Base-by-base conservation (phyloP, 2,888 invertebrate species). In the Conchocele bisecta region DNA sequence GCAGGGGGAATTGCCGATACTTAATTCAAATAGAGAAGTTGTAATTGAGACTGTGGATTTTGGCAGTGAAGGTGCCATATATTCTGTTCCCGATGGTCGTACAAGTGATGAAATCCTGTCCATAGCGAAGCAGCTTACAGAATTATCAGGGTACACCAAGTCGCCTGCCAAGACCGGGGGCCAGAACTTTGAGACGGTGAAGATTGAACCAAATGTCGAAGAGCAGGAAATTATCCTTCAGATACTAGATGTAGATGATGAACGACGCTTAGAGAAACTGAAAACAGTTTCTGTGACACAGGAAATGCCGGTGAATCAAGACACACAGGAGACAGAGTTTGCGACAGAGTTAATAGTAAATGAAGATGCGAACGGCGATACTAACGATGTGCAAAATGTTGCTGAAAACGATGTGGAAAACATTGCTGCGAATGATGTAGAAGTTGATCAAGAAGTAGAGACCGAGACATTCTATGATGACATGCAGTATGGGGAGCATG, bases 211-310 rank as follows among this genome's bases (percentile, higher is more conserved):
- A 3, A 31, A 60, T 26, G 50, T 65, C 24, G 71, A 71, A 20
- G 76, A 76, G 46, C 60, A 76, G 63, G 72, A 72, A 22, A 76
- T 76, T n/a, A 66, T 76, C 20, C 72, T 71, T 15, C 51, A 46
- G 20, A 76, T 76, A 72, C 51, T 76, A 0, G 76, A 76, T 65
- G 76, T 72, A 28, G 76, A 76, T 39, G 61, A 60, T 29, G 76
- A 69, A 4, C 11, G 31, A 3, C 31, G 35, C 20, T 29, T 26
- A 5, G 35, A 33, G 31, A 31, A 33, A 1, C 33, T 33, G 22
- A 51, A 22, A 51, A 15, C 15, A 11, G 20, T 51, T 9, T 7
- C 31, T 28, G 6, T 31, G 31, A 22, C 51, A 6, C 31, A 31
- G 33, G 4, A 20, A 51, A n/a, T 33, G 3, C 5, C 5, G 13